A percentile compares a stretch with the other conserved stretches of the same genome.
phyloP scores from a whole-genome alignment of 2,797 vertebrate species.

The Graptemys geographica region DNA sequence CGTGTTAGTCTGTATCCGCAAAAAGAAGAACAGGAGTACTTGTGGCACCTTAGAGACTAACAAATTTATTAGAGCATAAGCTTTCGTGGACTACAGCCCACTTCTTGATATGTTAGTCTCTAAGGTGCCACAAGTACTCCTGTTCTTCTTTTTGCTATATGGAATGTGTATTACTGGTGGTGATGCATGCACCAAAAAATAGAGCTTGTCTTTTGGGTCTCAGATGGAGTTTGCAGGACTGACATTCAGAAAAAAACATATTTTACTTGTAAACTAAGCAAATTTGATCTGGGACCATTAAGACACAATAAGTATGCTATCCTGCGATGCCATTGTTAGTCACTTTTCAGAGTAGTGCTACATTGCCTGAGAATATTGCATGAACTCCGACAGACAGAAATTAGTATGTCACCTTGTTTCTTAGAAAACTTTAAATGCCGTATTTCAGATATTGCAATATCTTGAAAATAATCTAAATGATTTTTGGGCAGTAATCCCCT shows the following conservation, averaged over 20 bases:
- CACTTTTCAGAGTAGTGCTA: neutral
- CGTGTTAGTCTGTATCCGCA: no score
- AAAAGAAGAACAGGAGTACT: no score
- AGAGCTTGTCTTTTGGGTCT: neutral
- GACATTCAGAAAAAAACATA: accelerated
- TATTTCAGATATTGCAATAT: neutral
- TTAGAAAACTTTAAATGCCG: neutral
- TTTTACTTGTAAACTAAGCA: neutral
- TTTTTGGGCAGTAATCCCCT: neutral
- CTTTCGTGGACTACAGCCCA: no score
- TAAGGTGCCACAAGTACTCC: no score
- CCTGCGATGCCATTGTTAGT: neutral
- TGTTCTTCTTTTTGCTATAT: no score
- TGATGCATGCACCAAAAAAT: accelerated
- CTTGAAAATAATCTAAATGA: neutral
- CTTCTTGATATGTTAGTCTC: no score
- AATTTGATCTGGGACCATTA: neutral
- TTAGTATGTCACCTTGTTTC: neutral
- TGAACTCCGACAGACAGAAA: neutral
- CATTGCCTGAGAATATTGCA: neutral
- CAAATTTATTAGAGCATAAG: no score
- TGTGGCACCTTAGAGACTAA: no score
- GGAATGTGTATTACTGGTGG: neutral
- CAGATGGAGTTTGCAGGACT: neutral
- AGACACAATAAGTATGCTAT: neutral